Evolutionary conservation across 2,113 vertebrate genomes (phyloP).

Genomic region (Myotis davidii): DNA sequence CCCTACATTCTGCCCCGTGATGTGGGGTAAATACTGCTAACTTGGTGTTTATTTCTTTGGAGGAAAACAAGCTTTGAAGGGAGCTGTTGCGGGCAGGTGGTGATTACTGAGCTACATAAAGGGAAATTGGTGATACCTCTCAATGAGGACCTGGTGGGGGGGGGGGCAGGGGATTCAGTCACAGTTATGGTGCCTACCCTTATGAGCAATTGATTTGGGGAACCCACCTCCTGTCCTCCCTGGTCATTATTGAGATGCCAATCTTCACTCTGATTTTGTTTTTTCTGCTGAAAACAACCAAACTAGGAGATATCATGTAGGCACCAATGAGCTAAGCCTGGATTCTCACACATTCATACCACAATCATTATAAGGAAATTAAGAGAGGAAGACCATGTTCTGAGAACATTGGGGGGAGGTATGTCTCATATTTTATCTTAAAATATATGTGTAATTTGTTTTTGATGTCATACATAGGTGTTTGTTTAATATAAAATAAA

Average conservation of each 20-base stretch:
- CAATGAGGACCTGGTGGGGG: not conserved
- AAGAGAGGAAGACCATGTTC: not conserved
- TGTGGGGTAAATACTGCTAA: slow-evolving; percentile 25
- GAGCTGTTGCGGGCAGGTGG: not conserved
- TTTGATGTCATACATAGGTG: not conserved
- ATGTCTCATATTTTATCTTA: not conserved
- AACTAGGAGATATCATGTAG: not conserved
- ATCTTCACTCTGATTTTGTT: not conserved
- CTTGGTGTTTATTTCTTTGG: slow-evolving; percentile 31
- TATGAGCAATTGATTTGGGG: not conserved
- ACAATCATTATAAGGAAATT: not conserved
- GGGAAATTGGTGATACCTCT: not conserved
- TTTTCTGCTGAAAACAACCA: not conserved
- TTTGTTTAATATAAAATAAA: not conserved
- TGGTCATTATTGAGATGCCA: not conserved
- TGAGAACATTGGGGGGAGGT: not conserved
- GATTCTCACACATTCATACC: not conserved
- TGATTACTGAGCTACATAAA: not conserved
- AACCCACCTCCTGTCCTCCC: not conserved
- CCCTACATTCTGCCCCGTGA: slow-evolving; percentile 15
- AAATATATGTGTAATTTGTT: not conserved
- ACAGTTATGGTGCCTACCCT: not conserved
- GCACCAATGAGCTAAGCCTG: not conserved
- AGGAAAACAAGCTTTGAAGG: not conserved
- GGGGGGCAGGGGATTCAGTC: not conserved